Percentiles rank a stretch among this genome's conserved stretches.
phyloP scores from a whole-genome alignment of 1,140 invertebrate species.

The Geopemphigus sp. region DNA sequence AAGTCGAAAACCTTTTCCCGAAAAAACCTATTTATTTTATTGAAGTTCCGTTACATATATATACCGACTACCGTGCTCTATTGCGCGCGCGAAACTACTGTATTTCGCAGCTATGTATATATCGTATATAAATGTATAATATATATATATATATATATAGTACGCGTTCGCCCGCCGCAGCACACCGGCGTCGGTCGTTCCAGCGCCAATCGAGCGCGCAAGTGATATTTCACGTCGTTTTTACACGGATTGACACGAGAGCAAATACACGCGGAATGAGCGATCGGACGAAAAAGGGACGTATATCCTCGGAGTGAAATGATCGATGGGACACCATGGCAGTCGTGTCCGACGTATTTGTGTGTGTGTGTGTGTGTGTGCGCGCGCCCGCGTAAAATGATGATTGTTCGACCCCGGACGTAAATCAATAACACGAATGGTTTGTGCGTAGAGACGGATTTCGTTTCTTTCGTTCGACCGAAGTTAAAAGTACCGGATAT shows the following conservation, averaged over 20 bases:
- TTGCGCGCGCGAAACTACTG: neutral
- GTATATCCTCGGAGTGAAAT: neutral
- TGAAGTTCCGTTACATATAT: neutral
- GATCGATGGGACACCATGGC: slow-evolving; percentile 25
- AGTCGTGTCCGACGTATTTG: too few species aligned
- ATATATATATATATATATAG: too few species aligned
- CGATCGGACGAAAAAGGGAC: neutral
- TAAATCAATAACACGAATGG: too few species aligned
- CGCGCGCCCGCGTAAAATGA: too few species aligned
- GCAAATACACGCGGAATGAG: neutral
- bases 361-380: too few species aligned
- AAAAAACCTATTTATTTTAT: slow-evolving; percentile 19
- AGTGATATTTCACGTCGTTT: slow-evolving; percentile 10
- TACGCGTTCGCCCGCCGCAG: too few species aligned
- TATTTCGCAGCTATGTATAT: neutral
- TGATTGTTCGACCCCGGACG: too few species aligned
- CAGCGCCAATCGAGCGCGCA: neutral
- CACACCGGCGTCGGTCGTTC: neutral
- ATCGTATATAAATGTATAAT: too few species aligned
- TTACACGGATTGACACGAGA: slow-evolving; percentile 16
- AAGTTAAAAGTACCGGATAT: neutral
- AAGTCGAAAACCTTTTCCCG: neutral
- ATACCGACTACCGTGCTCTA: too few species aligned
- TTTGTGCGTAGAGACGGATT: too few species aligned
- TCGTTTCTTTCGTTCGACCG: neutral